These are phyloP conservation scores for Caenorhabditis virilis DNA, from an alignment of 2,888 invertebrate species.

Conservation along the genomic window DNA sequence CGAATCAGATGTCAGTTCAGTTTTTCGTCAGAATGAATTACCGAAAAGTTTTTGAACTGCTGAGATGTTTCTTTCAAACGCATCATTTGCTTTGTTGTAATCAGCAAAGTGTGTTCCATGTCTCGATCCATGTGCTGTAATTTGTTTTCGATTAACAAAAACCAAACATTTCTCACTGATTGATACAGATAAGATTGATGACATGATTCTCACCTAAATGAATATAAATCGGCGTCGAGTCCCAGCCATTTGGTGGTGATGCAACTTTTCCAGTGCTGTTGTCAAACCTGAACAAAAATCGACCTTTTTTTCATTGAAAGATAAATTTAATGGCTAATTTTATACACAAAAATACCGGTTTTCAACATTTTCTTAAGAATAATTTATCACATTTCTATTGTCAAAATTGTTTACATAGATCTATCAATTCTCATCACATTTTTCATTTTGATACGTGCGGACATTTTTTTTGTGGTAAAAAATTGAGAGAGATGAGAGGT, in stretches of 20 bases:
- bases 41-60: conserved; percentile 53
- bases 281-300: conserved; percentile 46
- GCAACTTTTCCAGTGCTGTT: conserved; percentile 47
- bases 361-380: background rate
- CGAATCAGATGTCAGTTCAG: background rate
- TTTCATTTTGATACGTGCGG: too few relatives aligned
- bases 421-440: conserved; percentile 20
- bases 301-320: too few relatives aligned
- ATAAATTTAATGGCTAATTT: too few relatives aligned
- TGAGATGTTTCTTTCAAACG: conserved; percentile 49
- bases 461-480: too few relatives aligned
- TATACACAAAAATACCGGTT: too few relatives aligned
- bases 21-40: conserved; percentile 9
- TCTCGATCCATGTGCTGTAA: conserved; percentile 50
- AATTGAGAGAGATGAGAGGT: too few relatives aligned
- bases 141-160: conserved; percentile 1
- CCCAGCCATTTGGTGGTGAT: conserved; percentile 51
- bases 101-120: conserved; percentile 50
- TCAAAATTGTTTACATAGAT: conserved; percentile 38
- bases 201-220: conserved; percentile 41
- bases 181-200: conserved; percentile 1
- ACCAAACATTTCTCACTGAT: conserved; percentile 12
- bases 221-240: conserved; percentile 47
- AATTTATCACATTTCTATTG: background rate
- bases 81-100: conserved; percentile 49